Conservation (phyloP, 2,797 vertebrate genomes). For the Notolabrus celidotus region DNA sequence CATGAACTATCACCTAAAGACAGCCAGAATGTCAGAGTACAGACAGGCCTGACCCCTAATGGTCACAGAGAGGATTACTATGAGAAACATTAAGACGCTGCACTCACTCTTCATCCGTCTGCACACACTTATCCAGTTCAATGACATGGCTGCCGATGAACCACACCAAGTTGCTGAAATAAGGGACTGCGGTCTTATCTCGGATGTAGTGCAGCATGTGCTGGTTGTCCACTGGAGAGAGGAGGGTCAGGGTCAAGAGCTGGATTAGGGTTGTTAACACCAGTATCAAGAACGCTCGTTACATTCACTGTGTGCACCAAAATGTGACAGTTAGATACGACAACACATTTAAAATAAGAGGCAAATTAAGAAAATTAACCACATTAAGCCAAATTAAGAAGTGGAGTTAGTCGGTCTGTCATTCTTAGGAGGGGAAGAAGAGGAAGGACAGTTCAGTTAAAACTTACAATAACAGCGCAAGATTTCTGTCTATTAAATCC, state of each 20-base stretch:
- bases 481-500: too few relatives aligned
- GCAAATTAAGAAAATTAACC: slow-evolving; percentile 29
- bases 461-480: too few relatives aligned
- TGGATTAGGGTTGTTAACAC: slow-evolving; percentile 18
- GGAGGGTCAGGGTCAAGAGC: slow-evolving; percentile 18
- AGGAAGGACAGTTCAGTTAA: too few relatives aligned
- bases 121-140: slow-evolving; percentile 97
- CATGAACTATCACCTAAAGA: too few relatives aligned
- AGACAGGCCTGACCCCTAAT: slow-evolving; percentile 63
- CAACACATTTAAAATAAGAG: slow-evolving; percentile 8
- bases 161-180: slow-evolving; percentile 99
- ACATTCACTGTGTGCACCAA: slow-evolving; percentile 3
- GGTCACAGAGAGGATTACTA: slow-evolving; percentile 32
- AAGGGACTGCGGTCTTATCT: slow-evolving; percentile 97
- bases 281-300: neutral
- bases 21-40: neutral
- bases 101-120: slow-evolving; percentile 98
- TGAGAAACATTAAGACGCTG: neutral
- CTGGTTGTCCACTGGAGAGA: slow-evolving; percentile 95
- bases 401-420: neutral
- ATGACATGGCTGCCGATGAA: slow-evolving; percentile 99
- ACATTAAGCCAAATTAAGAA: slow-evolving; percentile 17
- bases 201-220: slow-evolving; percentile 99
- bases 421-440: too few relatives aligned
- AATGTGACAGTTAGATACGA: slow-evolving; percentile 27